Conservation (phyloP, 2,797 vertebrate species). For the Taeniopygia guttata region DNA sequence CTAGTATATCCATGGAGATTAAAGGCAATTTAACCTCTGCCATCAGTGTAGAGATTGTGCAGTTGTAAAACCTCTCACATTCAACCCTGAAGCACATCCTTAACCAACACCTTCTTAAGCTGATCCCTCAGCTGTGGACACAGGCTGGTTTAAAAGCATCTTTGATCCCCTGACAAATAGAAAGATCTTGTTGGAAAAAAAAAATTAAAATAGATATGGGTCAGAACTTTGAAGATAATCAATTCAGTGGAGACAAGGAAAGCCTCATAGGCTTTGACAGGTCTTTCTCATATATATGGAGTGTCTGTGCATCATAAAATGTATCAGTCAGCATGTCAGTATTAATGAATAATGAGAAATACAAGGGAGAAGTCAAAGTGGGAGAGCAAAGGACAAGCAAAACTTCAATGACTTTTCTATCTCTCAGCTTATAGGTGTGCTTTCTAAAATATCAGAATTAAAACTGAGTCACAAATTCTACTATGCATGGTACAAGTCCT, state of each 20-base stretch:
- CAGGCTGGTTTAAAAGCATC: neutral
- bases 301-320: neutral
- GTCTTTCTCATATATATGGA: neutral
- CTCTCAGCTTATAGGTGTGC: neutral
- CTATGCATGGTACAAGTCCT: neutral
- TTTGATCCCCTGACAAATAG: neutral
- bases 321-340: neutral
- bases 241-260: neutral
- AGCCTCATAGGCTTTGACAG: neutral
- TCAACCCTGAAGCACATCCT: neutral
- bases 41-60: neutral
- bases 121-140: neutral
- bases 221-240: neutral
- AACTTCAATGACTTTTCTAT: neutral
- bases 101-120: neutral
- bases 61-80: neutral
- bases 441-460: slow-evolving; percentile 24
- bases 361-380: neutral
- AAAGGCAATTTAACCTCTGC: neutral
- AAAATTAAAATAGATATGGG: neutral
- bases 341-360: neutral
- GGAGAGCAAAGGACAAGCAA: neutral
- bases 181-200: neutral
- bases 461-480: neutral
- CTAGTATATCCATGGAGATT: neutral